Evolutionary conservation across 1,140 invertebrate genomes (phyloP).

Genomic region (Caenorhabditis elegans): DNA sequence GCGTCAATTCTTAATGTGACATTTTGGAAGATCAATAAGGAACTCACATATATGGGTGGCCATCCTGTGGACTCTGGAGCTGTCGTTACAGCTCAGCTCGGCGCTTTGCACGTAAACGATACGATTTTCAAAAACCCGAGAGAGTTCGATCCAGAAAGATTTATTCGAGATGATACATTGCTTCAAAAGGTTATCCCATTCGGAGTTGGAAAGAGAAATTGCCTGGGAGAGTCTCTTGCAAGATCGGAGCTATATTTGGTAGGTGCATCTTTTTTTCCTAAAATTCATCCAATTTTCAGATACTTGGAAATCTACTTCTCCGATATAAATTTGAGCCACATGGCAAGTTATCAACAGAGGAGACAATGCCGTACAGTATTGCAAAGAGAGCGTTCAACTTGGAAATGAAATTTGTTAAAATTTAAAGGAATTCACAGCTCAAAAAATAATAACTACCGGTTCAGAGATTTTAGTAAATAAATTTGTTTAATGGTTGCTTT

Average conservation of each 20-base stretch:
- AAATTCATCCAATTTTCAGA: not conserved
- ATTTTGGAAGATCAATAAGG: slow-evolving; percentile 10
- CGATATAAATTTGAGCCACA: not conserved
- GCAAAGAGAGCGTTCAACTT: not conserved
- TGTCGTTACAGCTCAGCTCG: not conserved
- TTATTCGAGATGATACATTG: not conserved
- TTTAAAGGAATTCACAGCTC: too few species aligned
- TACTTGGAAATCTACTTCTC: not conserved
- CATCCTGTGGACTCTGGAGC: not conserved
- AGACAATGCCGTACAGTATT: not conserved
- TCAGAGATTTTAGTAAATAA: too few species aligned
- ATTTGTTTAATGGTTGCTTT: too few species aligned
- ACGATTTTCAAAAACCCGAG: not conserved
- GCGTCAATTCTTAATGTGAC: slow-evolving; percentile 41
- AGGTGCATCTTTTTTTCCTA: not conserved
- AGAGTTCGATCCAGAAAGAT: not conserved
- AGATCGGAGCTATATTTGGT: not conserved
- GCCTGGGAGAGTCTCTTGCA: slow-evolving; percentile 37
- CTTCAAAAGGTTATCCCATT: slow-evolving; percentile 44
- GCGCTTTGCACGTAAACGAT: not conserved
- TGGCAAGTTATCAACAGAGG: not conserved
- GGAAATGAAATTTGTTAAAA: too few species aligned
- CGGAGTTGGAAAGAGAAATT: slow-evolving; percentile 44
- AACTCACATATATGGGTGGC: not conserved
- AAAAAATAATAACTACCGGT: too few species aligned